phyloP scores from a whole-genome alignment of 2,113 vertebrate genomes.

The Bothrops jararaca region DNA sequence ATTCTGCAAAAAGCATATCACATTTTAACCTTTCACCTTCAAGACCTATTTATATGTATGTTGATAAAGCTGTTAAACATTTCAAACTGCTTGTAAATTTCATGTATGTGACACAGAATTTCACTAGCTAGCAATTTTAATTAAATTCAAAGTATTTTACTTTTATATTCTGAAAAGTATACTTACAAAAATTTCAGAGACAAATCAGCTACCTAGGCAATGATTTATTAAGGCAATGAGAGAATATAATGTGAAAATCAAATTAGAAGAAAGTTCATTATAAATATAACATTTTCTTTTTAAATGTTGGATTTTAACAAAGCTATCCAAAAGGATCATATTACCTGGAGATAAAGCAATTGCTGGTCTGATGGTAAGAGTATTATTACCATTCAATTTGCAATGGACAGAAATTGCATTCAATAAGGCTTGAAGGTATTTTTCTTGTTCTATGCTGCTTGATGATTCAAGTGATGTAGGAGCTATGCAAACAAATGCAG shows the following conservation, averaged over 20 bases:
- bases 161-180: neutral
- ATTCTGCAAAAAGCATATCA: conserved; percentile 41
- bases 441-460: conserved; percentile 97
- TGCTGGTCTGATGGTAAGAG: conserved; percentile 83
- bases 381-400: conserved; percentile 84
- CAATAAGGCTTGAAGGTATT: conserved; percentile 93
- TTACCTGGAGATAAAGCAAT: conserved; percentile 93
- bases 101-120: neutral
- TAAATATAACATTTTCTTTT: conserved; percentile 7
- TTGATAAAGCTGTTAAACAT: neutral
- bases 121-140: neutral
- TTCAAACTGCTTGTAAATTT: neutral
- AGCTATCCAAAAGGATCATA: conserved; percentile 13
- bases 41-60: neutral
- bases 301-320: neutral
- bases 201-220: neutral
- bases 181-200: conserved; percentile 1
- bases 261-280: conserved; percentile 9
- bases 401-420: conserved; percentile 87
- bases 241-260: conserved; percentile 20
- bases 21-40: conserved; percentile 14
- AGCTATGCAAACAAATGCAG: conserved; percentile 60
- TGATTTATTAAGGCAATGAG: conserved; percentile 13
- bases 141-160: neutral
- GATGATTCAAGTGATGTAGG: conserved; percentile 88